Evolutionary conservation across 2,797 vertebrate species (phyloP), one percentile per base, ranked within the genome.

Genomic region (Leuciscus waleckii): DNA sequence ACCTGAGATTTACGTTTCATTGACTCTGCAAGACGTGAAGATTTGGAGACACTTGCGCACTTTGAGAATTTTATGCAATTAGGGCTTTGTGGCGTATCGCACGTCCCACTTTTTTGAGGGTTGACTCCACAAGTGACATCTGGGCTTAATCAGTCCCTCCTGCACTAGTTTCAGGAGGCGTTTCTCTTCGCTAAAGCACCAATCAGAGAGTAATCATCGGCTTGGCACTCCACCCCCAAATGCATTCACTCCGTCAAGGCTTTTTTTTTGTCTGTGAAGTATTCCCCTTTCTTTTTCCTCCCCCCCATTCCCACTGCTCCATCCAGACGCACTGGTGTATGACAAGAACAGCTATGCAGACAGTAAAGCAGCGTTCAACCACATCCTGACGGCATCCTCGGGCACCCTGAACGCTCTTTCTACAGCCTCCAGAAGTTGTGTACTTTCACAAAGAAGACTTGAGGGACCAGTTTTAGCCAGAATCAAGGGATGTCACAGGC

Each of bases 301-400:
- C 35, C 70, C 87, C 85, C 84, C 68, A 82, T 90, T 93, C 92
- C 90, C 85, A 89, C 89, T 84, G 78, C 89, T 89, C 90, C 93
- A 92, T 93, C 92, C 93, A 92, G 91, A 89, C 71, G 85, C 86
- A 88, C 84, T 90, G 87, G 88, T 91, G 92, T 92, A 91, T 90
- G 90, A 91, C 90, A 90, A 90, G 94, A 93, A 93, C 88, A 90
- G 89, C 92, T 92, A 95, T 95, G 95, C 94, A 92, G 93, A 92
- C 91, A 92, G 87, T 89, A 83, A 85, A 91, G 88, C 90, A 92
- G 92, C 88, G 74, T 81, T 88, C 88, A 77, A 11, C 90, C 84
- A 16, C 88, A 91, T 91, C 91, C 93, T 92, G 89, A 92, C 91
- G 79, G 91, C 80, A 77, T 63, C 21, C 76, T 26, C 39, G 86